Base-by-base conservation (phyloP, 2,113 vertebrate species). In the Peromyscus polionotus region DNA sequence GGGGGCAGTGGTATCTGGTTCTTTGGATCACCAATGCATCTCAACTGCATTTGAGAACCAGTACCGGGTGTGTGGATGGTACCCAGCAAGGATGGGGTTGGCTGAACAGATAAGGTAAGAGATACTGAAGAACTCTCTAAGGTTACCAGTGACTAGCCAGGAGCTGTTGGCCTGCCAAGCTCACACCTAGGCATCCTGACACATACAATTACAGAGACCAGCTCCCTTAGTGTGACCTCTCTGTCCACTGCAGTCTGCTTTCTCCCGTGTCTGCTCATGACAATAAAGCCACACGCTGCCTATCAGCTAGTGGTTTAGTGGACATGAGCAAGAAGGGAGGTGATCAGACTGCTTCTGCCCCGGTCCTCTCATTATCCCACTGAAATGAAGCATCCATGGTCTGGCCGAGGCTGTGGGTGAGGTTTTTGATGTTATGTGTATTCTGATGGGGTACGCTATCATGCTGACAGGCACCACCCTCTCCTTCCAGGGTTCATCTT, bases 301-400 rank as follows among this genome's bases (percentile, higher is more conserved):
- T 33, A 2, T 63, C 31, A 39, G 92, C 42, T 48, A 19, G 90
- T 45, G 31, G 14, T 51, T 48, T 59, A 36, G 3, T 31, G 63
- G 48, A 19, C 7, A 12, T 5, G 36, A 83, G 24, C 33, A n/a
- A 36, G 54, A 73, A 51, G 57, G 61, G 45, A 88, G 2, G 16
- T 10, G 28, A 39, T 3, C 0, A 1, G 22, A 20, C 63, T 77
- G 33, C 33, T 70, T 70, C 83, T 89, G 67, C 20, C 28, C 5
- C 1, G 14, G 57, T 22, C 16, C 28, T 79, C 68, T 57, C 54
- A 1, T 14, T 7, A 19, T 22, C 10, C 26, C 11, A 8, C 28
- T 20, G 33, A 54, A 13, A 26, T 2, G 1, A 24, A 8, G 59
- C n/a, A 7, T 73, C 2, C 2, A 1, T 12, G 63, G 28, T 13